Conservation (phyloP, 2,797 vertebrate genomes). For the Ctenopoma multispine region DNA sequence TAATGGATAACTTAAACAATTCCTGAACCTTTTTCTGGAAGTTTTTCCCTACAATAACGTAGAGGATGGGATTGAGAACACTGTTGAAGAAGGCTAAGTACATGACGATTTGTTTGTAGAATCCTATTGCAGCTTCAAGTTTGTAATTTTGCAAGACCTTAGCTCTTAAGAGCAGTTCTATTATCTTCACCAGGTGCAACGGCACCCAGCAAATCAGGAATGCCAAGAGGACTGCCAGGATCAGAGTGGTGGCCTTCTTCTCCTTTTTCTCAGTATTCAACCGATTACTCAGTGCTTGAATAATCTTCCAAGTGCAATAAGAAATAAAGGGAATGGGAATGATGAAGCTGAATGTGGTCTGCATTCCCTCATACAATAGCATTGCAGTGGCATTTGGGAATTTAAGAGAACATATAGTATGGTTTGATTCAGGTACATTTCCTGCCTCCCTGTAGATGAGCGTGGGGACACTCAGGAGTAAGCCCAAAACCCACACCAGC, state of each 20-base stretch:
- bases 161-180: conserved; percentile 44
- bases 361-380: conserved; percentile 9
- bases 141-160: conserved; percentile 54
- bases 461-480: conserved; percentile 76
- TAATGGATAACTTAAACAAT: conserved; percentile 53
- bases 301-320: conserved; percentile 82
- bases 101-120: conserved; percentile 66
- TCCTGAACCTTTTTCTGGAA: conserved; percentile 84
- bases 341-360: conserved; percentile 72
- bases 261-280: conserved; percentile 53
- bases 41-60: conserved; percentile 86
- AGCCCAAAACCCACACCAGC: conserved; percentile 79
- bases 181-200: conserved; percentile 75
- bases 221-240: conserved; percentile 80
- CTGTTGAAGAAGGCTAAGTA: conserved; percentile 86
- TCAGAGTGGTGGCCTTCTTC: conserved; percentile 76
- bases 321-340: conserved; percentile 81
- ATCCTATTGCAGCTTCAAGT: conserved; percentile 13
- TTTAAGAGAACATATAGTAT: conserved; percentile 64
- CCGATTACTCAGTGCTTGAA: conserved; percentile 69
- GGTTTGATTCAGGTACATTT: conserved; percentile 29
- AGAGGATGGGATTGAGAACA: conserved; percentile 88
- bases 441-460: conserved; percentile 71
- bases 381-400: background rate
- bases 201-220: conserved; percentile 89